Conservation (phyloP, 2,797 vertebrate genomes). For the Oryzias dopingdopingensis region DNA sequence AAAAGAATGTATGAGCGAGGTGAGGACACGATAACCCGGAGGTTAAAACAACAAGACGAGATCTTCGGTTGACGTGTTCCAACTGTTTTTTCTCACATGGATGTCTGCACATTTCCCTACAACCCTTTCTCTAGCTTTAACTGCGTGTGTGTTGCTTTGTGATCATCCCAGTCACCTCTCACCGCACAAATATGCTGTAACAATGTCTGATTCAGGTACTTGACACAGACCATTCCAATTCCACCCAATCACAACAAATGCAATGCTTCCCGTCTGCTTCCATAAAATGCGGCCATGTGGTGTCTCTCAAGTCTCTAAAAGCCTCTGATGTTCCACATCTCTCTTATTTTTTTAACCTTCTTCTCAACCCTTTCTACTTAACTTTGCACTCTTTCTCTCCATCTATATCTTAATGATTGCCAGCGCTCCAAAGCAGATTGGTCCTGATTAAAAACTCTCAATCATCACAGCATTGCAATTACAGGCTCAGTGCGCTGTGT, state of each 20-base stretch:
- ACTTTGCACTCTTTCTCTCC: not conserved
- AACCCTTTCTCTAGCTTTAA: slow-evolving; percentile 48
- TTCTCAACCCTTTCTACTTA: not conserved
- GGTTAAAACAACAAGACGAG: slow-evolving; percentile 51
- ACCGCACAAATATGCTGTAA: slow-evolving; percentile 17
- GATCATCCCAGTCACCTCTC: slow-evolving; percentile 21
- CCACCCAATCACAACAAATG: slow-evolving; percentile 65
- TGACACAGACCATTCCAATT: slow-evolving; percentile 32
- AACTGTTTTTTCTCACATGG: slow-evolving; percentile 49
- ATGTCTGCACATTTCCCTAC: slow-evolving; percentile 39
- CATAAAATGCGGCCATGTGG: slow-evolving; percentile 45
- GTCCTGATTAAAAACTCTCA: slow-evolving; percentile 42
- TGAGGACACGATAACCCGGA: slow-evolving; percentile 60
- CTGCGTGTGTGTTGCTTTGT: slow-evolving; percentile 26
- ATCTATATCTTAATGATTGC: slow-evolving; percentile 28
- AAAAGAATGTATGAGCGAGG: slow-evolving; percentile 47
- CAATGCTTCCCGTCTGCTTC: slow-evolving; percentile 57
- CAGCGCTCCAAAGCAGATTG: slow-evolving; percentile 27
- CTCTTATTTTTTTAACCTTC: slow-evolving; percentile 3
- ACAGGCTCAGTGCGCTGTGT: slow-evolving; percentile 22
- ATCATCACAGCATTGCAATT: slow-evolving; percentile 41
- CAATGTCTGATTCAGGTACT: slow-evolving; percentile 39
- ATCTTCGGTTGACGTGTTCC: slow-evolving; percentile 46
- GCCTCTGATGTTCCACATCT: slow-evolving; percentile 34
- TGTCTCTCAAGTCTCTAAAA: slow-evolving; percentile 44